Evolutionary conservation across 2,888 invertebrate genomes (phyloP).

Genomic region (Trisateles emortualis): DNA sequence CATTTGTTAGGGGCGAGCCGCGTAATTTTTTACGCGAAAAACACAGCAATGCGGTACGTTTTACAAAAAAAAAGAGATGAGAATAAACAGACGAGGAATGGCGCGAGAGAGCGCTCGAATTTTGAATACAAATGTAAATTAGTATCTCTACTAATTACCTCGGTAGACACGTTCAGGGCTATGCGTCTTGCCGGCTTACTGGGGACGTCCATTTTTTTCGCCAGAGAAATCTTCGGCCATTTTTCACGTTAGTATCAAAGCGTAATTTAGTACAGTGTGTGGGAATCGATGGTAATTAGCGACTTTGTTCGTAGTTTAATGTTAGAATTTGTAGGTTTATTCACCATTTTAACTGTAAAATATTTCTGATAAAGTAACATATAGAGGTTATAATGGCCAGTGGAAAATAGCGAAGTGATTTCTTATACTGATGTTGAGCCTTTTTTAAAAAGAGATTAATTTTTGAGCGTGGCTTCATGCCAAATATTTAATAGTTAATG

Average conservation of each 20-base stretch:
- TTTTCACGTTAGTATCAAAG: constrained; percentile 64
- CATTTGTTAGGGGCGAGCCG: constrained; percentile 78
- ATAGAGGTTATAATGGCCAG: no score
- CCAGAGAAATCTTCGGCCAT: constrained; percentile 74
- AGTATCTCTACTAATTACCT: constrained; percentile 87
- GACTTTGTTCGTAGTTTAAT: constrained; percentile 25
- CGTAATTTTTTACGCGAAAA: constrained; percentile 84
- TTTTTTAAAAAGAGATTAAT: no score
- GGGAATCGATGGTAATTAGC: constrained; percentile 50
- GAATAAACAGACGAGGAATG: constrained; percentile 86
- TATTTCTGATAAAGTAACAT: not conserved
- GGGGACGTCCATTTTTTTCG: constrained; percentile 77
- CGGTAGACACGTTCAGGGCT: constrained; percentile 81
- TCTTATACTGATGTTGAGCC: not conserved
- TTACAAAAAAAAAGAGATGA: constrained; percentile 80
- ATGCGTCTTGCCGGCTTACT: constrained; percentile 85
- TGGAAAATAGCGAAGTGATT: not conserved
- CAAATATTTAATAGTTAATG: no score
- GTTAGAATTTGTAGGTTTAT: constrained; percentile 23
- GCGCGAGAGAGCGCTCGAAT: constrained; percentile 85
- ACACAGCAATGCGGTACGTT: constrained; percentile 85
- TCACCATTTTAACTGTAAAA: not conserved
- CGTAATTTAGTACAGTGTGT: constrained; percentile 50
- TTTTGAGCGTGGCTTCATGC: no score
- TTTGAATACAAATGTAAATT: constrained; percentile 88